phyloP scores from a whole-genome alignment of 2,113 vertebrate genomes.

The Formicarius rufipectus region DNA sequence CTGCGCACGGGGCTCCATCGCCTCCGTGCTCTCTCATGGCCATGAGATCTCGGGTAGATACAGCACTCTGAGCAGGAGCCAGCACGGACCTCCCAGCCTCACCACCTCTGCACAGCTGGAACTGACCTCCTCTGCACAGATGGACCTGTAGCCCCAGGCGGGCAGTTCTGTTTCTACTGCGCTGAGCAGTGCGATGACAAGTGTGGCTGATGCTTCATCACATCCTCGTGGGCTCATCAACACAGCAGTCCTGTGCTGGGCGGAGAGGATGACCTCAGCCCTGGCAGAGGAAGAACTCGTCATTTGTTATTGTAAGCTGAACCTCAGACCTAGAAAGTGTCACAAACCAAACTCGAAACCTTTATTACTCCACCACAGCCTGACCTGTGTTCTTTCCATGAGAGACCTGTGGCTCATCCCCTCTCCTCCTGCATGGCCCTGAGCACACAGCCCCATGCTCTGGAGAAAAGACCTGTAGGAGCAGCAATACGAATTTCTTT shows the following conservation, averaged over 20 bases:
- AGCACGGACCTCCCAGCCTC: accelerated
- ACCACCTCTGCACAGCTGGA: neutral
- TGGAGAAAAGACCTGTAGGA: neutral
- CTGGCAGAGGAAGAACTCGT: neutral
- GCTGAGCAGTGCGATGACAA: neutral
- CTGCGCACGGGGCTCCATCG: accelerated
- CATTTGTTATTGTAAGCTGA: neutral
- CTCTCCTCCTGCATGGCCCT: neutral
- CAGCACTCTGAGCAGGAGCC: neutral
- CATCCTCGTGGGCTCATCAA: neutral
- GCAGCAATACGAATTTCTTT: accelerated
- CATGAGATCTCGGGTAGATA: accelerated
- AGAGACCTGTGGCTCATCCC: neutral
- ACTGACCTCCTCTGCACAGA: accelerated
- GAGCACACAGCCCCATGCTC: accelerated
- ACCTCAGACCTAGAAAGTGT: neutral
- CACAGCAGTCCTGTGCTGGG: neutral
- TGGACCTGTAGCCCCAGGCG: neutral
- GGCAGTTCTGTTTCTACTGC: neutral
- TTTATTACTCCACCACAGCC: neutral
- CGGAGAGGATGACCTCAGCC: neutral
- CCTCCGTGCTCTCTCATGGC: accelerated
- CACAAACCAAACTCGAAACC: neutral
- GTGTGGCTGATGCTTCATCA: accelerated
- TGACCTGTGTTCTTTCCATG: neutral